Evolutionary conservation across 2,888 invertebrate species (phyloP), one percentile per base, ranked within the genome.

Genomic region (Amiota mariae): DNA sequence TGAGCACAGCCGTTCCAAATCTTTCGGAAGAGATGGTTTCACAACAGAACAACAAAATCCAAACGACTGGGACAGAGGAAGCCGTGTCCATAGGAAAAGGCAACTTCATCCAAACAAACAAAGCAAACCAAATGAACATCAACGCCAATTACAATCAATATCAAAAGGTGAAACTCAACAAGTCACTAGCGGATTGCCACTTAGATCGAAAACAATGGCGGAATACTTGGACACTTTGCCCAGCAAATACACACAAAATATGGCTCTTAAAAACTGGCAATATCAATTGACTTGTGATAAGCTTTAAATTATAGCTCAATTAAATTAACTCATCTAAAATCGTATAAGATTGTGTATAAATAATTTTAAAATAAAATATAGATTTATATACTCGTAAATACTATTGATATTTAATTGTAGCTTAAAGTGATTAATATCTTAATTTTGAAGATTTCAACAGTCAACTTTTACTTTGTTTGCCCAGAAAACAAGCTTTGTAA

Each of bases 241-340:
- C 83, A 74, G 85, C 82, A 82, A 87, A 85, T 82, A 82, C 80
- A 80, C 87, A 70, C 82, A 88, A 71, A 85, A 85, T 78, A 73
- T 87, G 81, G 88, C 87, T 82, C 81, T 90, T 81, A 88, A 87
- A 81, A 90, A 90, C 85, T 90, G 90, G 90, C 87, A 89, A 79
- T 90, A 90, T 82, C 90, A 90, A 79, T 81, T 90, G 75, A 90
- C 90, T 75, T 89, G 89, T 86, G 88, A 90, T 79, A 88, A 89
- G 79, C 85, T 90, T 75, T 90, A 84, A 81, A 67, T 77, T 78
- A 80, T 80, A 72, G 51, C 71, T 73, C 61, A 72, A 18, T 57
- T 57, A 18, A 3, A 20, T 59, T 59, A 9, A n/a, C 20, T 6
- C 24, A n/a, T 59, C 18, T 59, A 59, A 18, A 59, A 20, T 59